Conservation (phyloP, 1,140 invertebrate genomes). For the Aradophagus sp. region DNA sequence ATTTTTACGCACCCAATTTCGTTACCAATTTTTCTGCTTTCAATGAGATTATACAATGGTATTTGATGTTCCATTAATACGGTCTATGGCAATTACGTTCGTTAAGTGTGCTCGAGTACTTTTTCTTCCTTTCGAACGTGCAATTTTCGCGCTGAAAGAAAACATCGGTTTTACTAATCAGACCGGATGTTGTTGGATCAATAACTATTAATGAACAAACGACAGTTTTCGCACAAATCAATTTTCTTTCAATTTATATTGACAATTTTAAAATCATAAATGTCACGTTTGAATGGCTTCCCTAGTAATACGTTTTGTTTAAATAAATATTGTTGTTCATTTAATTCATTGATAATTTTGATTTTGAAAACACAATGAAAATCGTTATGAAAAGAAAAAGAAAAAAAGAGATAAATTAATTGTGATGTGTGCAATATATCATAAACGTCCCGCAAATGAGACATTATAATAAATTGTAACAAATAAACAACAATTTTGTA, state of each 20-base stretch:
- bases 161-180: slow-evolving; percentile 29
- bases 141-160: slow-evolving; percentile 8
- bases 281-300: no score
- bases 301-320: background rate
- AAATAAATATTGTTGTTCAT: background rate
- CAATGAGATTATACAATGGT: background rate
- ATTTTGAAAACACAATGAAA: slow-evolving; percentile 21
- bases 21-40: background rate
- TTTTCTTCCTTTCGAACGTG: slow-evolving; percentile 9
- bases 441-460: no score
- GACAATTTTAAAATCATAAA: background rate
- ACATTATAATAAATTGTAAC: no score
- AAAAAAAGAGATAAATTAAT: no score
- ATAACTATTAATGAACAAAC: slow-evolving; percentile 30
- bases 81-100: slow-evolving; percentile 5
- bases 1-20: no score
- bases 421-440: no score
- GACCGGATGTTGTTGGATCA: slow-evolving; percentile 39
- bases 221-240: slow-evolving; percentile 8
- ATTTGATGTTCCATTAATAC: background rate
- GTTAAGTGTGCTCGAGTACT: background rate
- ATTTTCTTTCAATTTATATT: slow-evolving; percentile 1
- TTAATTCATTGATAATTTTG: slow-evolving; percentile 6
- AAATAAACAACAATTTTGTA: no score
- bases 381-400: background rate